Evolutionary conservation across 2,888 invertebrate genomes (phyloP).

Genomic region (Apodemia duryi): DNA sequence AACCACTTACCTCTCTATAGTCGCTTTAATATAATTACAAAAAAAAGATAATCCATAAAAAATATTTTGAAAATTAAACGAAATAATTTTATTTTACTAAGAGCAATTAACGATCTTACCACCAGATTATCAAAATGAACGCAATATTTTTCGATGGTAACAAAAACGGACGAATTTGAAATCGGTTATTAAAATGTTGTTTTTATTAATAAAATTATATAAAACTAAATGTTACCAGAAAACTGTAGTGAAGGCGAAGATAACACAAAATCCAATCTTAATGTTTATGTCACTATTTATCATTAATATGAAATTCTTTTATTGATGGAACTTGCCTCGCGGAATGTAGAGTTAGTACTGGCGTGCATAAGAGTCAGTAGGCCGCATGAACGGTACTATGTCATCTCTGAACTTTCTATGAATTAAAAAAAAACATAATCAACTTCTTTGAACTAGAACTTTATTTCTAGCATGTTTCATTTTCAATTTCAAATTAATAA

Average conservation of each 20-base stretch:
- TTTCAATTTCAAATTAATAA: not conserved
- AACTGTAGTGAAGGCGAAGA: not conserved
- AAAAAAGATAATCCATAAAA: too few species aligned
- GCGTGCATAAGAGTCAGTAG: conserved; percentile 30
- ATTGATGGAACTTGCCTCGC: conserved; percentile 49
- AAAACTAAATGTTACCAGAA: not conserved
- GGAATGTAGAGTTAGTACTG: conserved; percentile 63
- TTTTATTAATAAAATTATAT: not conserved
- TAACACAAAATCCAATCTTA: not conserved
- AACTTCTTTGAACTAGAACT: not conserved
- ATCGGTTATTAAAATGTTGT: not conserved
- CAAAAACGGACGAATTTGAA: too few species aligned
- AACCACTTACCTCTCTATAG: too few species aligned
- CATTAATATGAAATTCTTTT: conserved; percentile 19
- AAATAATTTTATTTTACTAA: too few species aligned
- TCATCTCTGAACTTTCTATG: conserved; percentile 36
- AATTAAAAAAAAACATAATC: conserved; percentile 16
- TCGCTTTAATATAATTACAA: too few species aligned
- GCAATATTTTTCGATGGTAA: too few species aligned
- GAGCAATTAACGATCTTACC: too few species aligned
- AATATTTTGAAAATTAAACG: too few species aligned
- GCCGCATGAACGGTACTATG: conserved; percentile 26
- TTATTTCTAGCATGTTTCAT: not conserved
- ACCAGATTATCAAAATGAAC: too few species aligned
- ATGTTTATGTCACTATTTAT: conserved; percentile 3